Base-by-base conservation (phyloP, 2,113 vertebrate genomes). In the Pelobates fuscus region DNA sequence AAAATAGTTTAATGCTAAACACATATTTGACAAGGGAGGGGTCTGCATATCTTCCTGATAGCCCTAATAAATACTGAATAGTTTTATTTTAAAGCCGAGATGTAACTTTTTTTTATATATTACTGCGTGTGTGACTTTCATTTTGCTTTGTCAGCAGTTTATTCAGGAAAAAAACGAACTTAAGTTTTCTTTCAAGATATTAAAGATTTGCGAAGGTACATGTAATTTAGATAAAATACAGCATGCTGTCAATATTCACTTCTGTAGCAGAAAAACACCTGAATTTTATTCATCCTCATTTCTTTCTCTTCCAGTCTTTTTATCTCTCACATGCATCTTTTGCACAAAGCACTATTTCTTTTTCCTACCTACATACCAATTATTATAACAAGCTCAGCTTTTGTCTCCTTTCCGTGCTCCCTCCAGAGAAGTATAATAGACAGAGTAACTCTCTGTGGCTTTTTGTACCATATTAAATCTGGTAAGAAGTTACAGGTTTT, bases 361-460 rank as follows among this genome's bases (percentile, higher is more conserved):
- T 37, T 77, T 43, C 57, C 57, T 61, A 77, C 64, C 73, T 68
- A 68, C 65, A 61, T 77, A 68, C 73, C 73, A 77, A 77, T 77
- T 77, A 77, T 68, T 77, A 77, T 77, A 77, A 77, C 73, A 68
- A 77, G 73, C 65, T 61, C 41, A 37, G 64, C 73, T 77, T 77
- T 77, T 77, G 73, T 77, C 73, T 77, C 26, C 57, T 60, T 61
- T 37, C 73, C 62, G 3, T 68, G 58, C 64, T 77, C 65, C 73
- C 57, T 77, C 55, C 67, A 77, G 65, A 68, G 73, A 67, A 67
- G 46, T 43, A 77, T 61, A 68, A 77, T 68, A 61, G 73, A 67
- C 27, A 77, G 43, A 68, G 57, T 77, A 77, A 68, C 55, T 76
- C 71, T 66, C 65, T 68, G 55, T 67, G 8, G 55, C 64, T 61